A percentile compares a stretch with the other conserved stretches of the same genome.
Evolutionary conservation across 2,888 invertebrate species (phyloP).

Genomic region (Pandemis corylana): DNA sequence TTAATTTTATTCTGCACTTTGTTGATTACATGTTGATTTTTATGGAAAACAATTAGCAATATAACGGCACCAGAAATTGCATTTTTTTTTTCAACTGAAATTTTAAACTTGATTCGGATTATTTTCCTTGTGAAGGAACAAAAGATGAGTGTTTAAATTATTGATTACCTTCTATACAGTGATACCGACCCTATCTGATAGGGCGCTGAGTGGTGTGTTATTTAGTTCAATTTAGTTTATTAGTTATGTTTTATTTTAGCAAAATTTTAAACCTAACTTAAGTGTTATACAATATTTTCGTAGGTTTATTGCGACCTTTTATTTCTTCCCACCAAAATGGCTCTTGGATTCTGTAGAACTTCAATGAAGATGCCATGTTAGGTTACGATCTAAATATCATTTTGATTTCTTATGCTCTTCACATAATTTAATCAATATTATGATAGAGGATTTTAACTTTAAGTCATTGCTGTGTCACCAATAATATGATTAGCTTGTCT

Average conservation of each 20-base stretch:
- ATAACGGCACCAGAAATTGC: slow-evolving; percentile 80
- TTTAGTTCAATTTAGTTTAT: slow-evolving; percentile 86
- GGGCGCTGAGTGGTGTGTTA: slow-evolving; percentile 80
- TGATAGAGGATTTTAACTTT: slow-evolving; percentile 73
- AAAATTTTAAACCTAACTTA: slow-evolving; percentile 83
- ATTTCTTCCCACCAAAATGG: slow-evolving; percentile 83
- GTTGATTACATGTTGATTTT: slow-evolving; percentile 82
- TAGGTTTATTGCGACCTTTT: slow-evolving; percentile 80
- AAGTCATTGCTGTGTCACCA: slow-evolving; percentile 84
- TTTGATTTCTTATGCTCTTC: slow-evolving; percentile 64
- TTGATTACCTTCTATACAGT: slow-evolving; percentile 78
- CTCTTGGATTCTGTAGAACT: slow-evolving; percentile 64
- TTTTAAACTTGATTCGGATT: slow-evolving; percentile 57
- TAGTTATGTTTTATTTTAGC: slow-evolving; percentile 85
- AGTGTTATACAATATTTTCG: slow-evolving; percentile 83
- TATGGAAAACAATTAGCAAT: slow-evolving; percentile 73
- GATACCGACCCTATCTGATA: slow-evolving; percentile 80
- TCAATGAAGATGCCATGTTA: slow-evolving; percentile 72
- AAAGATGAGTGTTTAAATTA: slow-evolving; percentile 68
- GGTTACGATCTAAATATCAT: slow-evolving; percentile 68
- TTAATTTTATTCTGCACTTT: slow-evolving; percentile 83
- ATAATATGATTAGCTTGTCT: slow-evolving; percentile 81
- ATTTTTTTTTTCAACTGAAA: slow-evolving; percentile 72
- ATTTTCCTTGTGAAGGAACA: slow-evolving; percentile 70
- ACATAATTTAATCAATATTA: slow-evolving; percentile 67